These are phyloP conservation scores for Pipistrellus pipistrellus DNA, from an alignment of 2,797 vertebrate genomes.

Conservation along the genomic window DNA sequence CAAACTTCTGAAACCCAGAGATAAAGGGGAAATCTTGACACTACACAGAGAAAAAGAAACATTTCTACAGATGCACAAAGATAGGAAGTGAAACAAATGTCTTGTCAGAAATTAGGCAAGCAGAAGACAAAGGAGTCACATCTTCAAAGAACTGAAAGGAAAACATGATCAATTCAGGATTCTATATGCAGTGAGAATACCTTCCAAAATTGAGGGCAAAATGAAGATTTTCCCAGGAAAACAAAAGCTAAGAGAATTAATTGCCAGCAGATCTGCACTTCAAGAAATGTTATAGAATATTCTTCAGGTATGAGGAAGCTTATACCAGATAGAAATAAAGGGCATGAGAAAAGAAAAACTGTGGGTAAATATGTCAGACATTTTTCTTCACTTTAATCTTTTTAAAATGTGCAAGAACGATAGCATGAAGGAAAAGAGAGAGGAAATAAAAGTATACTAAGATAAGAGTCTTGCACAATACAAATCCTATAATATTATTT, in stretches of 20 bases:
- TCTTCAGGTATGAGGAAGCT: conserved; percentile 2
- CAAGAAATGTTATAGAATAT: neutral
- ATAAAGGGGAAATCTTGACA: neutral
- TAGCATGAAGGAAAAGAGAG: neutral
- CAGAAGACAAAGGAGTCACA: neutral
- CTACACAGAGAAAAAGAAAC: neutral
- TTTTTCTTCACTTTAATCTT: neutral
- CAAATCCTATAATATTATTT: neutral
- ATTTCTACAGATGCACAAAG: neutral
- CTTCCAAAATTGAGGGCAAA: neutral
- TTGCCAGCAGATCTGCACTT: neutral
- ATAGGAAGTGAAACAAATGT: neutral
- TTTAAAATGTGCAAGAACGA: neutral
- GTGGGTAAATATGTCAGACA: neutral
- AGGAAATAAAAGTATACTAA: neutral
- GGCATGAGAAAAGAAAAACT: neutral
- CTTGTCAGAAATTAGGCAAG: conserved; percentile 6
- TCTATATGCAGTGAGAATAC: neutral
- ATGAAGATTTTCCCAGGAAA: conserved; percentile 7
- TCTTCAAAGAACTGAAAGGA: neutral
- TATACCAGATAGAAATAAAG: neutral
- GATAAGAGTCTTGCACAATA: neutral
- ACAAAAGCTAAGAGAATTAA: neutral
- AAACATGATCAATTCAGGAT: neutral
- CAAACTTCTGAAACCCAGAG: neutral